Conservation (phyloP, 2,797 vertebrate genomes). For the Myiotriccus ornatus region DNA sequence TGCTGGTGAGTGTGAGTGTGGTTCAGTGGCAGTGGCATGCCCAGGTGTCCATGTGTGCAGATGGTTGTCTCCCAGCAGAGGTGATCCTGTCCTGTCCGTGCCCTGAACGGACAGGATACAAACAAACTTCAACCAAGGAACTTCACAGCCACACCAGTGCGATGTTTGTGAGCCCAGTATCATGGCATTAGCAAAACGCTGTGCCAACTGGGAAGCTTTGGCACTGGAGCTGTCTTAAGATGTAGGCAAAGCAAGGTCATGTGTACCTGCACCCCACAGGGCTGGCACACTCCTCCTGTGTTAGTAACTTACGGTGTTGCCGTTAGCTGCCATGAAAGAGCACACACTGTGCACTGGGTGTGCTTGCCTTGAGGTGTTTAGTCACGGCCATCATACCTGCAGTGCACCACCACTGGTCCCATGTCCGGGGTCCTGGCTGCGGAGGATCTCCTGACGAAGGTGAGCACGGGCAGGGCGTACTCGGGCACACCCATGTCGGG, state of each 20-base stretch:
- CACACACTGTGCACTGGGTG: background rate
- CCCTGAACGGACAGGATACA: background rate
- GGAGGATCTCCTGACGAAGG: constrained; percentile 94
- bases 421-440: constrained; percentile 82
- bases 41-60: background rate
- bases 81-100: background rate
- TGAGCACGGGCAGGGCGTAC: constrained; percentile 95
- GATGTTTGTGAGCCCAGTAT: background rate
- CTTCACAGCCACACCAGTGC: background rate
- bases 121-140: background rate
- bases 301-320: rapidly evolving
- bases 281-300: background rate
- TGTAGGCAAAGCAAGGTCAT: background rate
- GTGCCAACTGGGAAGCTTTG: background rate
- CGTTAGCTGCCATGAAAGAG: background rate
- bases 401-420: constrained; percentile 96
- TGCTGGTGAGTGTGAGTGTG: background rate
- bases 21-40: background rate
- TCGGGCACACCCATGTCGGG: constrained; percentile 98
- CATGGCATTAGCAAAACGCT: background rate
- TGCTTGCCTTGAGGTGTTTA: background rate
- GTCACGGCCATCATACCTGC: constrained; percentile 82
- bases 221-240: background rate
- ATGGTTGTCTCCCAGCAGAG: background rate
- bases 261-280: background rate